These are phyloP conservation scores for Tokudaia muenninki DNA, from an alignment of 2,797 vertebrate genomes.

Conservation along the genomic window DNA sequence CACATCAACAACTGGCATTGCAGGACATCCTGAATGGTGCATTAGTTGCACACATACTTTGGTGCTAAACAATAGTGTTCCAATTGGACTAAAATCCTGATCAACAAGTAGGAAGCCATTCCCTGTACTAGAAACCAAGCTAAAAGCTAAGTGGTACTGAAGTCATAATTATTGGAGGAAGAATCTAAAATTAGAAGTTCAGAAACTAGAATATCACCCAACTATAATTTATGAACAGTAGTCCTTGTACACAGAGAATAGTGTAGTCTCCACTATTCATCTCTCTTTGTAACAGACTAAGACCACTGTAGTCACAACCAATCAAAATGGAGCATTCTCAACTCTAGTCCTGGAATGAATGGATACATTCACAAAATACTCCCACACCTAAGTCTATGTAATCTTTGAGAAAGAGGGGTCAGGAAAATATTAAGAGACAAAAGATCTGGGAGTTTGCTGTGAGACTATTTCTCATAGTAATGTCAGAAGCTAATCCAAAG, in stretches of 20 bases:
- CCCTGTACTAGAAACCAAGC: neutral
- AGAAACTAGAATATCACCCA: neutral
- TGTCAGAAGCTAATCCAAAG: neutral
- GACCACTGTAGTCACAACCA: neutral
- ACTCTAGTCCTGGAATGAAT: neutral
- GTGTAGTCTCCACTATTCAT: neutral
- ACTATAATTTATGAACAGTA: neutral
- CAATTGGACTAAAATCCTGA: neutral
- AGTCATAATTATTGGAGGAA: neutral
- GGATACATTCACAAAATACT: neutral
- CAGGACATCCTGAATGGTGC: neutral
- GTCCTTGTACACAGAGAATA: neutral
- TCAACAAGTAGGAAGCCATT: neutral
- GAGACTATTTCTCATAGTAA: neutral
- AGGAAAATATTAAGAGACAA: neutral
- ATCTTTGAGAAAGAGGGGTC: neutral
- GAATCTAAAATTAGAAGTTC: neutral
- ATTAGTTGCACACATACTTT: neutral
- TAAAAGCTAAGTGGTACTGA: neutral
- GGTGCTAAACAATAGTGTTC: neutral
- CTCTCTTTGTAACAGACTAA: neutral
- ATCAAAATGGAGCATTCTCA: neutral
- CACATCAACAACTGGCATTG: neutral
- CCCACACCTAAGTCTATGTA: neutral
- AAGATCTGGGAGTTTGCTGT: neutral